Evolutionary conservation across 2,888 invertebrate genomes (phyloP).

Genomic region (Nymphalis polychloros): DNA sequence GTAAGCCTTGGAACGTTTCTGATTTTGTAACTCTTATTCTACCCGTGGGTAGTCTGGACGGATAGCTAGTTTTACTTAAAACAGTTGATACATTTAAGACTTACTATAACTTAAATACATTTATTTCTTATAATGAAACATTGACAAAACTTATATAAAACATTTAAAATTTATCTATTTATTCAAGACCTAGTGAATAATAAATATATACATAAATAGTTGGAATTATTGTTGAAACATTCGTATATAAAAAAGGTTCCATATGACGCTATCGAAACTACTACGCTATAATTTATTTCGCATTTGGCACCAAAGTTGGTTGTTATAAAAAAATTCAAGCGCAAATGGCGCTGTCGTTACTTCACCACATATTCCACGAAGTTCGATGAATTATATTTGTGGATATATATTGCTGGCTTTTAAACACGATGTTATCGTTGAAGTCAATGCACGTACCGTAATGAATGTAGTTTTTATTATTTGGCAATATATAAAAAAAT

Average conservation of each 20-base stretch:
- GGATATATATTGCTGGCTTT: background rate
- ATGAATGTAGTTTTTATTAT: no score
- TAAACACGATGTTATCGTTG: no score
- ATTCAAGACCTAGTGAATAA: background rate
- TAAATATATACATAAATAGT: background rate
- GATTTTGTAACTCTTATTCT: no score
- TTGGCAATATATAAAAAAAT: no score
- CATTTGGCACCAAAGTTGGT: slow-evolving; percentile 29
- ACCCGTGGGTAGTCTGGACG: no score
- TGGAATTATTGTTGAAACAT: slow-evolving; percentile 3
- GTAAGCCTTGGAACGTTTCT: no score
- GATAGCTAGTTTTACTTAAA: no score
- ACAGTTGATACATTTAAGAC: no score
- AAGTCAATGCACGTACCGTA: no score
- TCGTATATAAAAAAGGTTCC: slow-evolving; percentile 8
- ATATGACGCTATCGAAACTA: slow-evolving; percentile 21
- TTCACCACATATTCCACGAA: background rate
- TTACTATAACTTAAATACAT: background rate
- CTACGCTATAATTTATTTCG: slow-evolving; percentile 31
- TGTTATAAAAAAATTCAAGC: slow-evolving; percentile 18
- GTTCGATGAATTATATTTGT: background rate
- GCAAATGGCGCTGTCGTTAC: slow-evolving; percentile 1
- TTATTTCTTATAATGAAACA: background rate
- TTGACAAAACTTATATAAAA: background rate
- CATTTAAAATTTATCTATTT: background rate